Base-by-base conservation (phyloP, 2,113 vertebrate genomes). In the Zosterops borbonicus region DNA sequence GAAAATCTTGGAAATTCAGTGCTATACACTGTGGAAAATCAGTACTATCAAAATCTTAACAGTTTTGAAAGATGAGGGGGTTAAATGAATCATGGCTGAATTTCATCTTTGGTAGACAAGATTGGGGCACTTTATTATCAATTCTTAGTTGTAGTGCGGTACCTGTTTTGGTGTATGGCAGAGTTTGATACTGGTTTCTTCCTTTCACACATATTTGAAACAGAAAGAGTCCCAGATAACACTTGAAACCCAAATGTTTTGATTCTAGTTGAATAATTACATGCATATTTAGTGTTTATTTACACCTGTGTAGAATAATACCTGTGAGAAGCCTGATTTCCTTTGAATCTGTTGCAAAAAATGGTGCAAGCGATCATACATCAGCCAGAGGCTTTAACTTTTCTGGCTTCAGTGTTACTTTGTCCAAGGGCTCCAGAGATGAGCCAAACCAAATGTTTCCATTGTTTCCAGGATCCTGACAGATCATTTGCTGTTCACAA, bases 81-180 rank as follows among this genome's bases (percentile, higher is more conserved):
- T 67, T 65, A 31, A 74, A 46, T 33, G 42, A 46, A 5, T 9
- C 10, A 10, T n/a, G 44, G 37, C 15, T 74, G n/a, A 55, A 37
- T 81, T 77, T 91, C 5, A 7, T 10, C 28, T 44, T 80, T 49
- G 18, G 14, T 35, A 77, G 63, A 65, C 15, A 5, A 73, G 13
- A 39, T 1, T 64, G 49, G 27, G 19, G 11, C 9, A 37, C 2
- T 65, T 13, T 46, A 5, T 77, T 58, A 46, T 33, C 9, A 77
- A 59, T 11, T 11, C 7, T 9, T 27, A 6, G 13, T 22, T 39
- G 27, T 4, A 67, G 1, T 5, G 4, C 8, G 4, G 8, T 50
- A 10, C 20, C 14, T 68, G 6, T 82, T 82, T 52, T 65, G 28
- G 22, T n/a, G 41, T 16, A 6, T 9, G 15, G 25, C 12, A 60